These are phyloP conservation scores for Neoascia interrupta DNA, from an alignment of 2,888 invertebrate species.

Conservation along the genomic window DNA sequence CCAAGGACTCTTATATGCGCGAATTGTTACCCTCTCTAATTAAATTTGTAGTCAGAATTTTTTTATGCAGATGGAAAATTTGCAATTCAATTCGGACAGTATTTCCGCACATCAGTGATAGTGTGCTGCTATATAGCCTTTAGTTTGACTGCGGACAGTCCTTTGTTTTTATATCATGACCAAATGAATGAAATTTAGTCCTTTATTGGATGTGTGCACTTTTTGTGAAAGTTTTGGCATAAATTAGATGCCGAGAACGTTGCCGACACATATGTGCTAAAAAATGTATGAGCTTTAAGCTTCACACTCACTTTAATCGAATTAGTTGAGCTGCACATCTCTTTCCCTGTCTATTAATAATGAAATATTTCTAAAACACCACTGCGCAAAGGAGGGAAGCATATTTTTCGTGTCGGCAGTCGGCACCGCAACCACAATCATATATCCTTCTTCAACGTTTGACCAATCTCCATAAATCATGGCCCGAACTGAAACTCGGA, in stretches of 20 bases:
- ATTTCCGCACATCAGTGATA: conserved; percentile 37
- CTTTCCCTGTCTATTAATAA: neutral
- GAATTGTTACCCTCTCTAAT: conserved; percentile 64
- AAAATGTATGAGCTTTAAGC: no score
- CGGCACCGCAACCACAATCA: conserved; percentile 49
- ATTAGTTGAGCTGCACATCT: conserved; percentile 6
- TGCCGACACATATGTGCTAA: neutral
- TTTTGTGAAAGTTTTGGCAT: conserved; percentile 15
- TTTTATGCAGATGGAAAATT: conserved; percentile 67
- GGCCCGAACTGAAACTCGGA: conserved; percentile 31
- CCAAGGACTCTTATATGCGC: conserved; percentile 33
- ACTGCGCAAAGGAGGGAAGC: neutral
- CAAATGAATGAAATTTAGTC: conserved; percentile 44
- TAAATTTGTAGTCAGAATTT: conserved; percentile 68
- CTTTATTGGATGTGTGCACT: conserved; percentile 17
- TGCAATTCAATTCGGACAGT: conserved; percentile 63
- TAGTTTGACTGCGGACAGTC: conserved; percentile 21
- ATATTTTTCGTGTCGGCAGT: conserved; percentile 10
- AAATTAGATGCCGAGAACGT: conserved; percentile 38
- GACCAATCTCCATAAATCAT: conserved; percentile 55
- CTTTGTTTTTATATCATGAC: neutral
- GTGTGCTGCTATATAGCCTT: conserved; percentile 35
- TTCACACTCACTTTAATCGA: no score
- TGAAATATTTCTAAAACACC: conserved; percentile 35
- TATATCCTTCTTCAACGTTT: conserved; percentile 38